These are phyloP conservation scores for Pseudoips prasinana DNA, from an alignment of 2,888 invertebrate species.

Conservation along the genomic window DNA sequence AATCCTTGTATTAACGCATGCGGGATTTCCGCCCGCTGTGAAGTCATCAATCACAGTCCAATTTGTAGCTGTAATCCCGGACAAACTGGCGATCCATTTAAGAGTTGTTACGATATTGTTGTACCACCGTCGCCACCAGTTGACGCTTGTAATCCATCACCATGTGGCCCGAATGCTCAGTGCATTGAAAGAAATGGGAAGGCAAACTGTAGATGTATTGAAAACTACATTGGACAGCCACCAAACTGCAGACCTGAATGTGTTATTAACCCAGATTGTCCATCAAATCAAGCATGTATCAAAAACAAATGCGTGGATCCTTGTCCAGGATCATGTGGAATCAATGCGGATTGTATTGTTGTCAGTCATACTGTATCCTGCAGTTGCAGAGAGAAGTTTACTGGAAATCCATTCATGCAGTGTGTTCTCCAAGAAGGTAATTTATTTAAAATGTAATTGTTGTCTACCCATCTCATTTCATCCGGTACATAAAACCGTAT, in stretches of 20 bases:
- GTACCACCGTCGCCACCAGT: conserved; percentile 53
- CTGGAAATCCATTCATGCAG: conserved; percentile 92
- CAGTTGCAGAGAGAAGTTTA: conserved; percentile 87
- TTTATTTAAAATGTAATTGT: conserved; percentile 4
- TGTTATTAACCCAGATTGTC: conserved; percentile 90
- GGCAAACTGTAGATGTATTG: conserved; percentile 89
- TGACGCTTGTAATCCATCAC: conserved; percentile 87
- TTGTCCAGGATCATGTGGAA: conserved; percentile 91
- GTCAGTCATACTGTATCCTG: conserved; percentile 92
- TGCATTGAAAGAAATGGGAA: conserved; percentile 85
- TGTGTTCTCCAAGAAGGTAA: conserved; percentile 84
- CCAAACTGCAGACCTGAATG: conserved; percentile 93
- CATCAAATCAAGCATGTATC: conserved; percentile 88
- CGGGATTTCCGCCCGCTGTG: conserved; percentile 88
- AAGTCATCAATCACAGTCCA: conserved; percentile 92
- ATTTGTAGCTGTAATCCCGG: conserved; percentile 91
- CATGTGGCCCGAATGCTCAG: conserved; percentile 91
- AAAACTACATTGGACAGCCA: conserved; percentile 89
- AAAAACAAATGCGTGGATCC: conserved; percentile 91
- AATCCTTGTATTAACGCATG: conserved; percentile 93
- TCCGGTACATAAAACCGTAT: not conserved
- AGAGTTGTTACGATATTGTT: conserved; percentile 84
- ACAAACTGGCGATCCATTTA: conserved; percentile 91
- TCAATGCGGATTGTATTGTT: conserved; percentile 89
- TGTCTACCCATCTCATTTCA: not conserved